phyloP scores from a whole-genome alignment of 64 coral and sea anemone genomes.

The Actinia equina region DNA sequence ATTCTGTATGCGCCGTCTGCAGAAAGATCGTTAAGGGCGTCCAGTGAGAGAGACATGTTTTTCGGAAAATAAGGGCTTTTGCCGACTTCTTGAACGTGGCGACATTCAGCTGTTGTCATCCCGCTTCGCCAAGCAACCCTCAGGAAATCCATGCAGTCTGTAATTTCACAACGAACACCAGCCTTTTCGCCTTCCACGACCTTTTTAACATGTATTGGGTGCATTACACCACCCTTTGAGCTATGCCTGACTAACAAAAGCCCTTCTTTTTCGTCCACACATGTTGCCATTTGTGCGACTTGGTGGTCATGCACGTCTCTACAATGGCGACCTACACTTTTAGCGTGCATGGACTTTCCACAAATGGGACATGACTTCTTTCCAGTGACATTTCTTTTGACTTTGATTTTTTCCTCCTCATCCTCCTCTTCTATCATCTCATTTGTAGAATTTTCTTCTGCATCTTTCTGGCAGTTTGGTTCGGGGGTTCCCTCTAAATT shows the following conservation, averaged over 20 bases:
- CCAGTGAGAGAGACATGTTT: too few relatives aligned
- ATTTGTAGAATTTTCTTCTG: too few relatives aligned
- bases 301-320: slow-evolving; percentile 20
- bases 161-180: too few relatives aligned
- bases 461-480: too few relatives aligned
- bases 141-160: too few relatives aligned
- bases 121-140: slow-evolving; percentile 63
- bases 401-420: neutral
- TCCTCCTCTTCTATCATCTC: neutral
- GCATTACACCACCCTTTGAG: too few relatives aligned
- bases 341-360: slow-evolving; percentile 46
- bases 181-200: too few relatives aligned
- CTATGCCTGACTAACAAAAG: slow-evolving; percentile 53
- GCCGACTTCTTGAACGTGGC: too few relatives aligned
- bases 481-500: neutral
- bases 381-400: neutral
- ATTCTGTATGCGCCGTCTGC: too few relatives aligned
- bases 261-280: slow-evolving; percentile 43
- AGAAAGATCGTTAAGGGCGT: too few relatives aligned
- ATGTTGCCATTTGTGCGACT: slow-evolving; percentile 1
- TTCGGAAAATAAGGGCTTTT: too few relatives aligned
- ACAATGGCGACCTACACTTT: slow-evolving; percentile 45
- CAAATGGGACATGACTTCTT: slow-evolving; percentile 31
- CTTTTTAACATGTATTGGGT: too few relatives aligned
- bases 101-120: slow-evolving; percentile 33